A percentile compares a stretch with the other conserved stretches of the same genome.
phyloP scores from a whole-genome alignment of 1,140 invertebrate species.

The Asbolus verrucosus region DNA sequence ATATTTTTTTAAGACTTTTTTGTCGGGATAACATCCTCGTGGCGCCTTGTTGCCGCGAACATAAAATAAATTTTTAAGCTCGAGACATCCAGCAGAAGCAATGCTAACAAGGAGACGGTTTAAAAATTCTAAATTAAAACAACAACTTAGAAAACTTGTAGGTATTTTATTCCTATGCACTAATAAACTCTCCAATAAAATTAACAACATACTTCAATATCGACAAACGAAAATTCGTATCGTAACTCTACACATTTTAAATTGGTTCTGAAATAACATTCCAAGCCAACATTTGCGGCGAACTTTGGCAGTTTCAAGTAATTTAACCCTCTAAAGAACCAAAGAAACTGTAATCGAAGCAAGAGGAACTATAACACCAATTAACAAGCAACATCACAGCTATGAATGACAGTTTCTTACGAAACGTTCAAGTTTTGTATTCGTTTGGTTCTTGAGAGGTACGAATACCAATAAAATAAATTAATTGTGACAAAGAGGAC shows the following conservation, averaged over 20 bases:
- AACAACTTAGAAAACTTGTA: too few species aligned
- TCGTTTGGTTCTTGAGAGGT: slow-evolving; percentile 75
- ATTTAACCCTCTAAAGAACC: not conserved
- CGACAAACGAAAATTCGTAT: too few species aligned
- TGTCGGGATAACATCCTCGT: not conserved
- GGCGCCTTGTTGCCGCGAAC: not conserved
- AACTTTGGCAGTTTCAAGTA: slow-evolving; percentile 21
- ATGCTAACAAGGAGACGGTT: too few species aligned
- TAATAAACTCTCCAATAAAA: not conserved
- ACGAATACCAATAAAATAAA: slow-evolving; percentile 84
- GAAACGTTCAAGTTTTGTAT: slow-evolving; percentile 64
- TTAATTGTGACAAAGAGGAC: slow-evolving; percentile 82
- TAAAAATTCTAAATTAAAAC: too few species aligned
- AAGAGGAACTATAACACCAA: slow-evolving; percentile 30
- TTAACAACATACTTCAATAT: too few species aligned
- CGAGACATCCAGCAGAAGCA: too few species aligned
- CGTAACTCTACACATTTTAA: not conserved
- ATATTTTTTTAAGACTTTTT: not conserved
- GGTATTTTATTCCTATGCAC: too few species aligned
- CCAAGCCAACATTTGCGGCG: too few species aligned
- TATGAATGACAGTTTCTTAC: slow-evolving; percentile 25
- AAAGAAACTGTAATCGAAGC: not conserved
- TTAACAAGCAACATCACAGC: slow-evolving; percentile 13
- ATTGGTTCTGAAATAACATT: slow-evolving; percentile 7
- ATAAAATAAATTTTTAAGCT: not conserved